phyloP scores from a whole-genome alignment of 2,888 invertebrate genomes.

The Temnothorax rugatulus region DNA sequence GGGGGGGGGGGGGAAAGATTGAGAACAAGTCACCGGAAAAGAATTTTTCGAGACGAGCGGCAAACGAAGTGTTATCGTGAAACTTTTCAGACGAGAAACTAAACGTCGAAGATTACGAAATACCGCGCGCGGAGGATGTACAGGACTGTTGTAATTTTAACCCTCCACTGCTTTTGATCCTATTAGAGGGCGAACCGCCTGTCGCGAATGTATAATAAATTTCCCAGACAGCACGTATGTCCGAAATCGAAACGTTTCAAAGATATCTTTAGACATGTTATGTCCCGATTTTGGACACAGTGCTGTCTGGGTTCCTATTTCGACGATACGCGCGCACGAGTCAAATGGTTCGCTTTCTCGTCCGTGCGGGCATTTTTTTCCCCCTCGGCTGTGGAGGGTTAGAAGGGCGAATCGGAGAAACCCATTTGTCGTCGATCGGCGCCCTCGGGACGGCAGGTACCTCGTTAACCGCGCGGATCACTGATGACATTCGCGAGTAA shows the following conservation, averaged over 20 bases:
- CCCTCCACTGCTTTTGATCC: slow-evolving; percentile 63
- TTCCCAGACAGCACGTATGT: too few relatives aligned
- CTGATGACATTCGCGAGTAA: slow-evolving; percentile 52
- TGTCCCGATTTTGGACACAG: too few relatives aligned
- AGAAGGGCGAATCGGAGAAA: slow-evolving; percentile 49
- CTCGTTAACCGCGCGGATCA: slow-evolving; percentile 62
- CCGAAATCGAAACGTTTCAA: too few relatives aligned
- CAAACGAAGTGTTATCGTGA: slow-evolving; percentile 38
- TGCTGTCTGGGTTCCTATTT: too few relatives aligned
- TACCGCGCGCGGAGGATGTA: slow-evolving; percentile 26
- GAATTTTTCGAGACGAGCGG: slow-evolving; percentile 53
- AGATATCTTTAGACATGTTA: too few relatives aligned
- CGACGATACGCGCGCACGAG: too few relatives aligned
- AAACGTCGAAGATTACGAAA: slow-evolving; percentile 23
- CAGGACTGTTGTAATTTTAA: slow-evolving; percentile 66
- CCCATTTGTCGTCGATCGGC: slow-evolving; percentile 69
- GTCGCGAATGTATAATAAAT: background rate
- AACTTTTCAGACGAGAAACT: slow-evolving; percentile 40
- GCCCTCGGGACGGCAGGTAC: slow-evolving; percentile 73
- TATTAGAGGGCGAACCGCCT: background rate
- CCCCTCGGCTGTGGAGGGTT: slow-evolving; percentile 68
- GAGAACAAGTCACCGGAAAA: slow-evolving; percentile 48
- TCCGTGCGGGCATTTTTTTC: background rate
- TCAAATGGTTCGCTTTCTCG: background rate
- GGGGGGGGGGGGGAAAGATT: background rate